These are phyloP conservation scores for Drosophila planitibia DNA, from an alignment of 2,888 invertebrate genomes.

Conservation along the genomic window DNA sequence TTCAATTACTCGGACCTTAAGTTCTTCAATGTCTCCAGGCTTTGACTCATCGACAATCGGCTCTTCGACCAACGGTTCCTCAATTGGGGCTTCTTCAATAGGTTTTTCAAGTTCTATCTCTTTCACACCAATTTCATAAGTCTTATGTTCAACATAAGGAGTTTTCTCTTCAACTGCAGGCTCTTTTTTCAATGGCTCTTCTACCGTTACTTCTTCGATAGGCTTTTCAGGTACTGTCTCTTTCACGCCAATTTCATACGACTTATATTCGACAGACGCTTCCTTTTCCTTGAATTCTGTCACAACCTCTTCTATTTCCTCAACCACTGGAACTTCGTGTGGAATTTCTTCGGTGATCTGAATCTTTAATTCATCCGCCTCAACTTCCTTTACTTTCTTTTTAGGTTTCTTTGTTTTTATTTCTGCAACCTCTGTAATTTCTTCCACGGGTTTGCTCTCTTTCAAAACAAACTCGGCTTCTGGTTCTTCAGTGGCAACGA, in stretches of 20 bases:
- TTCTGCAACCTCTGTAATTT: conserved; percentile 70
- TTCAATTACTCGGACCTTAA: conserved; percentile 77
- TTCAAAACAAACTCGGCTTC: conserved; percentile 68
- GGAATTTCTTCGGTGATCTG: conserved; percentile 75
- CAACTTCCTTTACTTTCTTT: conserved; percentile 73
- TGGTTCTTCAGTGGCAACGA: conserved; percentile 57
- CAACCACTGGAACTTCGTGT: conserved; percentile 61
- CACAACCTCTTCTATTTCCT: conserved; percentile 71
- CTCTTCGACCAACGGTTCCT: conserved; percentile 49
- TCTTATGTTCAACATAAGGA: conserved; percentile 57
- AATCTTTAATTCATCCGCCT: conserved; percentile 76
- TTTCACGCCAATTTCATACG: conserved; percentile 74
- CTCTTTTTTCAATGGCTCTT: conserved; percentile 47
- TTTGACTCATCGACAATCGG: conserved; percentile 50
- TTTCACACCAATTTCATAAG: conserved; percentile 74
- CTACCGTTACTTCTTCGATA: conserved; percentile 47
- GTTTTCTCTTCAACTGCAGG: conserved; percentile 33
- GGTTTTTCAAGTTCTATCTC: conserved; percentile 64
- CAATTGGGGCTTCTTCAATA: conserved; percentile 46
- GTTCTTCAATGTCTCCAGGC: conserved; percentile 59
- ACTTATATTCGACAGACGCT: conserved; percentile 57
- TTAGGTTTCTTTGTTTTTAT: conserved; percentile 76
- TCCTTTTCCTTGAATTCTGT: conserved; percentile 49
- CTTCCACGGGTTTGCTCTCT: conserved; percentile 71
- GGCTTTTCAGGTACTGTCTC: conserved; percentile 65